Conservation (phyloP, 1,140 invertebrate genomes). For the Sweltsa coloradensis region DNA sequence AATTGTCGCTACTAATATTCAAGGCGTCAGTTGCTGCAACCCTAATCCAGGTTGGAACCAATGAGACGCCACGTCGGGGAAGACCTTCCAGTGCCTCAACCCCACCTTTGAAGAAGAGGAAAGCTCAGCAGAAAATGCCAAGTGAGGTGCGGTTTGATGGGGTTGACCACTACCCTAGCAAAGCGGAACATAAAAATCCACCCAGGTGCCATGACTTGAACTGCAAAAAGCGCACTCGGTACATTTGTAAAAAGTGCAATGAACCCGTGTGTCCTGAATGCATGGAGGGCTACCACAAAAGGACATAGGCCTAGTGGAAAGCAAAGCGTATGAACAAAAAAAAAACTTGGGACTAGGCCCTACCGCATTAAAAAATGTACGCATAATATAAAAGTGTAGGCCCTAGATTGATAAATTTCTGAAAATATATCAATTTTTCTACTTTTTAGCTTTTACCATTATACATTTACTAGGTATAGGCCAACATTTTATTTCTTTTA, state of each 20-base stretch:
- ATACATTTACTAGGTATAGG: too few relatives aligned
- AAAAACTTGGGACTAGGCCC: neutral
- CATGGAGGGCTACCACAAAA: slow-evolving; percentile 12
- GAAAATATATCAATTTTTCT: neutral
- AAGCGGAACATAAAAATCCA: neutral
- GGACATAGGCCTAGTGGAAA: too few relatives aligned
- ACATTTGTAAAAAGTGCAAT: slow-evolving; percentile 10
- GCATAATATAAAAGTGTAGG: neutral
- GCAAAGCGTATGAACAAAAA: slow-evolving; percentile 7
- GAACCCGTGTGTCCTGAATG: slow-evolving; percentile 14
- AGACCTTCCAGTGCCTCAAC: neutral
- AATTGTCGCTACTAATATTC: slow-evolving; percentile 4
- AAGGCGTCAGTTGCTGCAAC: slow-evolving; percentile 7
- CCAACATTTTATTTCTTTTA: too few relatives aligned
- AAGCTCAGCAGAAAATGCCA: neutral
- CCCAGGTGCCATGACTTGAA: slow-evolving; percentile 8
- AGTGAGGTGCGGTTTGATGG: slow-evolving; percentile 5
- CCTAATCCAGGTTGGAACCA: slow-evolving; percentile 5
- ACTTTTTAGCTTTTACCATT: too few relatives aligned
- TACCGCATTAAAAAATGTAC: neutral
- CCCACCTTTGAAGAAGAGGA: neutral
- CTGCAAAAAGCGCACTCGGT: slow-evolving; percentile 11
- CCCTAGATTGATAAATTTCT: neutral
- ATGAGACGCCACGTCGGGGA: slow-evolving; percentile 2
- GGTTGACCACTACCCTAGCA: slow-evolving; percentile 8